Base-by-base conservation (phyloP, 2,797 vertebrate genomes). In the Amblyopsis hoosieri region DNA sequence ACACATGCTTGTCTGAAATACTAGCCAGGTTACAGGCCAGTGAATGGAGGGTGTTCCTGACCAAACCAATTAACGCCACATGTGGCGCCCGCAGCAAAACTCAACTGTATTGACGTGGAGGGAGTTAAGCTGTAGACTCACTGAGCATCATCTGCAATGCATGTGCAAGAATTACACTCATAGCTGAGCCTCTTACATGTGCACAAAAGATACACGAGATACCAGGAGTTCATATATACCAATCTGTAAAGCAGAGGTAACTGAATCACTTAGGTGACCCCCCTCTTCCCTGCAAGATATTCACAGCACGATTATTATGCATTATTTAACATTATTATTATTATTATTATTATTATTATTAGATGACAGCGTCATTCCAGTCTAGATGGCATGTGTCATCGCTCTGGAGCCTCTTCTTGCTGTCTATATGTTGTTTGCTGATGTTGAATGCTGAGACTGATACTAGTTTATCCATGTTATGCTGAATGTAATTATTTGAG, bases 341-440 rank as follows among this genome's bases (percentile, higher is more conserved):
- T 23, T 23, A 23, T 23, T 37, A 37, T 23, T 29, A 29, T 29
- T 29, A 29, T 29, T 29, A 29, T 37, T 6, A 37, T 37, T 37
- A 37, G 33, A 9, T 37, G 5, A 37, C 33, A 37, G 8, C 78
- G 66, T 74, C 68, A 67, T 69, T 54, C 72, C 80, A 79, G 57
- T 75, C 77, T 81, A 58, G 85, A 86, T 45, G 60, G 45, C 88
- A 88, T 89, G 87, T 64, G 73, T 42, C 71, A 51, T 68, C 78
- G 48, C 69, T 72, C 60, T 69, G 80, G 66, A 78, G 61, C 71
- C 72, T 71, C 79, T 75, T 82, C 66, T 78, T 75, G 55, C 51
- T 65, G 69, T 78, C 51, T 72, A 57, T 75, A 33, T 78, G 67
- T 63, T 68, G 45, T 71, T 57, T 71, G 67, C 15, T 54, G 54